Base-by-base conservation (phyloP, 2,113 vertebrate species). In the Sitta europaea region DNA sequence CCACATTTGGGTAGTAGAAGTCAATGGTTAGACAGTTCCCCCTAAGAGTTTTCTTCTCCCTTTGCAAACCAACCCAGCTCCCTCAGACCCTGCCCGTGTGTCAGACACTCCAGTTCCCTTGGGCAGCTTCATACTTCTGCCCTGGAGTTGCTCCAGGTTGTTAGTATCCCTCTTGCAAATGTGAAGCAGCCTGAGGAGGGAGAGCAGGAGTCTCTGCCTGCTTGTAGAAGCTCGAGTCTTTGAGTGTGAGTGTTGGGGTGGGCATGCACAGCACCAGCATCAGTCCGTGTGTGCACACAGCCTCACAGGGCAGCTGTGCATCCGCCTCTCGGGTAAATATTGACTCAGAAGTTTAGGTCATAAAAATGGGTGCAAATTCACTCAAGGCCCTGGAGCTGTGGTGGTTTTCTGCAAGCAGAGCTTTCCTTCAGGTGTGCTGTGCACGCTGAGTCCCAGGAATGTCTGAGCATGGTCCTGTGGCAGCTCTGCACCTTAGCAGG, bases 371-470 rank as follows among this genome's bases (percentile, higher is more conserved):
- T 48, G 43, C 59, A 74, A 38, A 90, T 55, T 71, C 62, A 27
- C 33, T 65, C 31, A 50, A 20, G 50, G 35, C 40, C 4, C 1
- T 54, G 65, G 53, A 71, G 24, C 50, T 38, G 21, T 57, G 61
- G 14, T 67, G 50, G 28, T 24, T 75, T 85, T 19, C n/a, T 66
- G 29, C 38, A 40, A 88, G 68, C 9, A 6, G 67, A 79, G 63
- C 35, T 65, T 29, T 33, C 21, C 25, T 53, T 53, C 47, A 63
- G 14, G 17, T 35, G 16, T 1, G 1, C 61, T 51, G 9, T 25
- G 53, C 3, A 1, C 3, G 4, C 35, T 14, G 23, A 14, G 2
- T 62, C n/a, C 36, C 47, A 45, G 74, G 28, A 57, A 54, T 0
- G 1, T 31, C 58, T 19, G 36, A 15, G 22, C 51, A 48, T 16